Evolutionary conservation across 2,113 vertebrate genomes (phyloP).

Genomic region (Indicator maculatus): DNA sequence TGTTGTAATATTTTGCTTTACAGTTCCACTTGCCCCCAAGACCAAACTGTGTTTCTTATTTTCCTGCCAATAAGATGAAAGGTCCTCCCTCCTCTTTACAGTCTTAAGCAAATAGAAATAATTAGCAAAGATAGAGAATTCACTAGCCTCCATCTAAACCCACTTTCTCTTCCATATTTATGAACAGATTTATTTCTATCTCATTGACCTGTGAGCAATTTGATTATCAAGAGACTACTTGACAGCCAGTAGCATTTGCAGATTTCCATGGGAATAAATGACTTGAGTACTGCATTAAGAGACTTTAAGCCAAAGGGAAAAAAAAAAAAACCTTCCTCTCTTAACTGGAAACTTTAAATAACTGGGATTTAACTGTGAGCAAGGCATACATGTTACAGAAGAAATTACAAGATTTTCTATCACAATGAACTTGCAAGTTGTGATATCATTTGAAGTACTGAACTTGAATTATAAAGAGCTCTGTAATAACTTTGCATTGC

Average conservation of each 20-base stretch:
- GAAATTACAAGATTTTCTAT: background rate
- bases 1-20: background rate
- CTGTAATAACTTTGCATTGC: background rate
- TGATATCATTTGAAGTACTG: background rate
- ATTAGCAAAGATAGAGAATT: background rate
- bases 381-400: fast-evolving
- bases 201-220: constrained; percentile 14
- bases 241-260: constrained; percentile 7
- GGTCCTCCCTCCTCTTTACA: background rate
- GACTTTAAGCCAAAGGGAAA: background rate
- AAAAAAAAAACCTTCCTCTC: background rate
- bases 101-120: background rate
- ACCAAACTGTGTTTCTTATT: background rate
- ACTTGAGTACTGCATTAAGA: background rate
- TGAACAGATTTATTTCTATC: constrained; percentile 9
- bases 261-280: constrained; percentile 1
- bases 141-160: background rate
- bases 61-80: background rate
- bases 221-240: constrained; percentile 33
- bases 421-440: background rate
- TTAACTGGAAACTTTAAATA: background rate
- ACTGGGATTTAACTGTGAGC: background rate
- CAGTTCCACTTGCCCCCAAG: background rate
- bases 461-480: background rate
- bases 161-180: background rate